Evolutionary conservation across 2,113 vertebrate species (phyloP), one percentile per base, ranked within the genome.

Genomic region (Chunga burmeisteri): DNA sequence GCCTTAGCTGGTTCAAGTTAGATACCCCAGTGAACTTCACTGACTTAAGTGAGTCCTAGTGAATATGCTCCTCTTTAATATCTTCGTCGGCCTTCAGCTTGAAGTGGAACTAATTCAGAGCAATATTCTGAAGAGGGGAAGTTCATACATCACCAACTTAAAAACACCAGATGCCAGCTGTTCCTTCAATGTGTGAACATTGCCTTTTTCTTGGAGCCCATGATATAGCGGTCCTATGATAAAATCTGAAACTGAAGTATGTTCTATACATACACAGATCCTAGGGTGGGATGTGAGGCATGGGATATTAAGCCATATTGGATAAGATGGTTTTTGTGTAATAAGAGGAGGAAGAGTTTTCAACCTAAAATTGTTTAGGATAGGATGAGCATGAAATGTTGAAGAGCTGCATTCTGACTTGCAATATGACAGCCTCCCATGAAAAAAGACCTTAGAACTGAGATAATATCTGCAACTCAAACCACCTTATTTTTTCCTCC

Each of bases 111-210:
- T 80, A 77, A 92, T 74, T 92, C 55, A 85, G 27, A 78, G 71
- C 81, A n/a, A 66, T 81, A 50, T 65, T 85, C 40, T 84, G 66
- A 59, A 93, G 38, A 73, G 17, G 49, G 34, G 10, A 94, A 70
- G n/a, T 83, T 94, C 50, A 81, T 79, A 82, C 61, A 72, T 44
- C 40, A 67, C 44, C 23, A 80, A 2, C 40, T 87, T 91, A 87
- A 52, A 90, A 94, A 42, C 79, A 93, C 49, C 67, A 88, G 47
- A 67, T 93, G 59, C 93, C 86, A 93, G 89, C 65, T 95, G 75
- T 84, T 96, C 36, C 9, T 78, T 81, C 38, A 77, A 49, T 32
- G 49, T 88, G 67, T 89, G 93, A 96, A 78, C 63, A 50, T 38
- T 40, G 46, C 40, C 32, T 80, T 85, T 90, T 93, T 86, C 46